These are phyloP conservation scores for Andrena praecox DNA, from an alignment of 2,888 invertebrate species.

Conservation along the genomic window DNA sequence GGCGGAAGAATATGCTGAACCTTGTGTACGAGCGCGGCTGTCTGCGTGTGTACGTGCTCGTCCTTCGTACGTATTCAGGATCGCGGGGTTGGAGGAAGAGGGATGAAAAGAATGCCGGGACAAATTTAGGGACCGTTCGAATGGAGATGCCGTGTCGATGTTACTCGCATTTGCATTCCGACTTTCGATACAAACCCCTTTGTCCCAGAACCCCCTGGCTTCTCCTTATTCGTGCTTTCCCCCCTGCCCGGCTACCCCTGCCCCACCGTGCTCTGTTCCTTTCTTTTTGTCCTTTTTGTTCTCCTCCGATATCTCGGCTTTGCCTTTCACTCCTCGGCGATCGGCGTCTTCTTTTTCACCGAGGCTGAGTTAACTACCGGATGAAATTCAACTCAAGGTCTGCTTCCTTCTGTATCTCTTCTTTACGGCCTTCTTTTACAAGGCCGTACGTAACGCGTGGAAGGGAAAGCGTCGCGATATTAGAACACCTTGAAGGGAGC, in stretches of 20 bases:
- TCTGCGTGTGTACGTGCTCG: slow-evolving; percentile 7
- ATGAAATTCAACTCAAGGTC: slow-evolving; percentile 51
- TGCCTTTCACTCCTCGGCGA: slow-evolving; percentile 11
- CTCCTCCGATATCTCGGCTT: slow-evolving; percentile 20
- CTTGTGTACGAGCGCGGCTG: slow-evolving; percentile 19
- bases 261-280: background rate
- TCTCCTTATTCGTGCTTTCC: slow-evolving; percentile 32
- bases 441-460: background rate
- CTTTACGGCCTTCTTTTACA: slow-evolving; percentile 4
- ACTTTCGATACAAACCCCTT: slow-evolving; percentile 79
- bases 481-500: background rate
- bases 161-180: slow-evolving; percentile 80
- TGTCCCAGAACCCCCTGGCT: slow-evolving; percentile 68
- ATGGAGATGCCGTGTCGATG: slow-evolving; percentile 80
- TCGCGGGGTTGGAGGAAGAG: slow-evolving; percentile 54
- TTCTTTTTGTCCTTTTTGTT: slow-evolving; percentile 13
- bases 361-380: slow-evolving; percentile 43
- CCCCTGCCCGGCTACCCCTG: background rate
- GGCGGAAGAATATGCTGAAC: slow-evolving; percentile 36
- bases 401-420: slow-evolving; percentile 31
- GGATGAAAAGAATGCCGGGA: slow-evolving; percentile 70
- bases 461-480: background rate
- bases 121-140: slow-evolving; percentile 78
- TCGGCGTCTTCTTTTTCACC: slow-evolving; percentile 14
- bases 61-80: slow-evolving; percentile 45